Conservation (phyloP, 2,888 invertebrate species). For the Agapostemon virescens region DNA sequence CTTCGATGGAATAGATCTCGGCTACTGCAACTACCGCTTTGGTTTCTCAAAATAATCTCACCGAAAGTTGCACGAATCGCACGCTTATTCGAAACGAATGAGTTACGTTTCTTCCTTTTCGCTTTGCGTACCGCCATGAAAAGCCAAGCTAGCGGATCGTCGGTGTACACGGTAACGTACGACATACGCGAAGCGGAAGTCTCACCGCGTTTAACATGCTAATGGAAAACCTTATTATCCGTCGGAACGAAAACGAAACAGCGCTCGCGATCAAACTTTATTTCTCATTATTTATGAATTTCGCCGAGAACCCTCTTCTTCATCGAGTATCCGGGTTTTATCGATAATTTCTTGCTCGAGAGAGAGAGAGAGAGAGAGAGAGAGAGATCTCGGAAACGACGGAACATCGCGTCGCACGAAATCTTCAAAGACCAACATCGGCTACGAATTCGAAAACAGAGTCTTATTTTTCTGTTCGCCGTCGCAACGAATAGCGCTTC, state of each 20-base stretch:
- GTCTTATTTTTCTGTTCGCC: not conserved
- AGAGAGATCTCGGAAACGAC: not conserved
- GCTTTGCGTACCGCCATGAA: not conserved
- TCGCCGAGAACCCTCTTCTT: conserved; percentile 2
- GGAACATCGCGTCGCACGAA: no score
- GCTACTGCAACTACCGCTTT: not conserved
- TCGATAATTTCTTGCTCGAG: not conserved
- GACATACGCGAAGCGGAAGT: not conserved
- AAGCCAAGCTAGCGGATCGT: not conserved
- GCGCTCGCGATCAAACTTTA: conserved; percentile 19
- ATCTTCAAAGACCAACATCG: not conserved
- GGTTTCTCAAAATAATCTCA: not conserved
- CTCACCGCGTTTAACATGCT: conserved; percentile 50
- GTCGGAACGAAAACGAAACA: conserved; percentile 24
- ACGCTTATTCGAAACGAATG: not conserved
- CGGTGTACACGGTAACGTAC: not conserved
- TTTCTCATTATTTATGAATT: conserved; percentile 26
- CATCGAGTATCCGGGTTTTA: not conserved
- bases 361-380: conserved; percentile 1
- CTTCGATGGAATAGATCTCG: conserved; percentile 21
- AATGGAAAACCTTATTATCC: conserved; percentile 53
- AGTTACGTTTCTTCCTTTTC: not conserved
- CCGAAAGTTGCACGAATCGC: not conserved
- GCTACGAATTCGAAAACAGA: not conserved
- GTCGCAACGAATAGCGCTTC: not conserved